Conservation (phyloP, 2,888 invertebrate species). For the Lamellibrachia columna region DNA sequence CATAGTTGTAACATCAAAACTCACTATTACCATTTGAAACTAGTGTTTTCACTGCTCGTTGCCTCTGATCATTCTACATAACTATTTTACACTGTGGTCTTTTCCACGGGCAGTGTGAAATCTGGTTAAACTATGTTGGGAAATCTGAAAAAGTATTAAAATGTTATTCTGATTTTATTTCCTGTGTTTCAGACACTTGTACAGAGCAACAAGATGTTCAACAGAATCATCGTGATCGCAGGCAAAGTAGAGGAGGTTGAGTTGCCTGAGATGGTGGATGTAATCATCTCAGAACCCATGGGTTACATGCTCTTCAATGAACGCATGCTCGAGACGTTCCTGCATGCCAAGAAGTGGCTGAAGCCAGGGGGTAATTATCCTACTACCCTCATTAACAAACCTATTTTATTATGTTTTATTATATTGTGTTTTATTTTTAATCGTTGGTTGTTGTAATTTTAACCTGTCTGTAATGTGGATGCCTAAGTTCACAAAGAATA, state of each 20-base stretch:
- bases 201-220: conserved; percentile 85
- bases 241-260: conserved; percentile 99
- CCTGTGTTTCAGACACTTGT: conserved; percentile 77
- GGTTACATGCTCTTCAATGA: conserved; percentile 99
- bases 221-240: conserved; percentile 89
- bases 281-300: conserved; percentile 99
- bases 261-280: conserved; percentile 92
- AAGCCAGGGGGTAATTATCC: conserved; percentile 69
- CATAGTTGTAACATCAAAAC: too few relatives aligned
- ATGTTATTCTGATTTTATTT: conserved; percentile 39
- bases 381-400: neutral
- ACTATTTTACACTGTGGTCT: neutral
- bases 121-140: too few relatives aligned
- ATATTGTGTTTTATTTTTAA: neutral
- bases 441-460: neutral
- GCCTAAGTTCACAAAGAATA: neutral
- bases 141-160: neutral
- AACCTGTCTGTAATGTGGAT: neutral
- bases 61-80: too few relatives aligned
- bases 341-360: conserved; percentile 98
- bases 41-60: too few relatives aligned
- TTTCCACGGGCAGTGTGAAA: neutral
- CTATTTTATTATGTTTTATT: neutral
- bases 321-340: conserved; percentile 97
- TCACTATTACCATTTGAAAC: too few relatives aligned